These are phyloP conservation scores for Drosophila mimetica DNA, from an alignment of 2,888 invertebrate genomes.

Conservation along the genomic window DNA sequence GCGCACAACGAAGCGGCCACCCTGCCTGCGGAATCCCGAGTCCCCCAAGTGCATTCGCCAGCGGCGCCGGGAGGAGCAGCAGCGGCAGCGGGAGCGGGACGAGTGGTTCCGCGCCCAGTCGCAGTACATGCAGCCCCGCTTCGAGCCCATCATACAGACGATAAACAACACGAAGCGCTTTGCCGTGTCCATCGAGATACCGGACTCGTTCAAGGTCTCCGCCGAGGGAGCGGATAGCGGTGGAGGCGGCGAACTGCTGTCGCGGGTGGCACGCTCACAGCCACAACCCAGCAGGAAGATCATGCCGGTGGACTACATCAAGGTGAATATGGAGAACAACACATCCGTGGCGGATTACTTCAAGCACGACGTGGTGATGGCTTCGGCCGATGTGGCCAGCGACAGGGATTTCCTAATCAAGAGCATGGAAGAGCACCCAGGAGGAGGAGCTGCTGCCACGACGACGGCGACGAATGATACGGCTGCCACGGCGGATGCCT, in stretches of 20 bases:
- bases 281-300: neutral
- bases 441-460: neutral
- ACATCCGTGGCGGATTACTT: slow-evolving; percentile 8
- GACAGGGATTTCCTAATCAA: slow-evolving; percentile 7
- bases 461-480: neutral
- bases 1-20: slow-evolving; percentile 4
- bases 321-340: neutral
- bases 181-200: slow-evolving; percentile 3
- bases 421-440: neutral
- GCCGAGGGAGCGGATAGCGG: too few species aligned
- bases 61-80: slow-evolving; percentile 6
- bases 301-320: neutral
- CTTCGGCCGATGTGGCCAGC: neutral
- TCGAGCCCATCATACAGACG: slow-evolving; percentile 4
- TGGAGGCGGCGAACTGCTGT: neutral
- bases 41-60: slow-evolving; percentile 3
- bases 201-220: slow-evolving; percentile 3
- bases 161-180: neutral
- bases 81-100: slow-evolving; percentile 5
- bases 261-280: slow-evolving; percentile 1
- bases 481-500: neutral
- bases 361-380: slow-evolving; percentile 6
- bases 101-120: slow-evolving; percentile 7
- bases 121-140: slow-evolving; percentile 1
- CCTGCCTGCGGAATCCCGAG: neutral